Base-by-base conservation (phyloP, 2,888 invertebrate species). In the Ypsolopha sequella region DNA sequence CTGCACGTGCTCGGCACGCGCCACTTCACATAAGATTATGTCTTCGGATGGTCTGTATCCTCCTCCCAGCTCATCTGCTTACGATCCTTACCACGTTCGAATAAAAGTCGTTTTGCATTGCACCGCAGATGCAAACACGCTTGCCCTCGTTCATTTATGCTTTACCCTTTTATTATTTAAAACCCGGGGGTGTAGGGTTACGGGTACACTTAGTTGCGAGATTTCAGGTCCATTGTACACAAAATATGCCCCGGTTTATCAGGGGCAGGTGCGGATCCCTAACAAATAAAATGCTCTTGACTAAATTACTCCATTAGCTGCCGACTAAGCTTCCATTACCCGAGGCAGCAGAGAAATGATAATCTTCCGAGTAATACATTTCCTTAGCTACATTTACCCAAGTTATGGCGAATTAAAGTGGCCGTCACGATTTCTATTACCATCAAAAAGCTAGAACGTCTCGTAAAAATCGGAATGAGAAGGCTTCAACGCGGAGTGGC, bases 1-100 rank as follows among this genome's bases (percentile, higher is more conserved):
- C 56, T 63, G 64, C 75, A 71, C 71, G 70, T 68, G 76, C 47
- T 50, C 50, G 64, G 60, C 72, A 67, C 68, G 67, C 66, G 68
- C 63, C 66, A 59, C 61, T 67, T 61, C 50, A 58, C 60, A 60
- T 60, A 61, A 60, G 64, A 68, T 68, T 60, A 62, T 62, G 61
- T 60, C 58, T 14, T 46, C 46, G 10, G 46, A 33, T 39, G 39
- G 2, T 11, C 3, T 33, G 47, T 47, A 35, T 36, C 47, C 47
- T 36, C 13, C 36, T 36, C 11, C 46, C 34, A 35, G n/a, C 35
- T 36, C 13, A 34, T 36, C 38, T 6, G n/a, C 13, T 45, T 24
- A 36, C 24, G 24, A 47, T 14, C 47, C 36, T 47, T 33, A 36
- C 13, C 14, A 11, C 9, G 10, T 7, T 14, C 14, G 36, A 36